Evolutionary conservation across 2,888 invertebrate genomes (phyloP), one percentile per base, ranked within the genome.

Genomic region (Melinopterus prodromus): DNA sequence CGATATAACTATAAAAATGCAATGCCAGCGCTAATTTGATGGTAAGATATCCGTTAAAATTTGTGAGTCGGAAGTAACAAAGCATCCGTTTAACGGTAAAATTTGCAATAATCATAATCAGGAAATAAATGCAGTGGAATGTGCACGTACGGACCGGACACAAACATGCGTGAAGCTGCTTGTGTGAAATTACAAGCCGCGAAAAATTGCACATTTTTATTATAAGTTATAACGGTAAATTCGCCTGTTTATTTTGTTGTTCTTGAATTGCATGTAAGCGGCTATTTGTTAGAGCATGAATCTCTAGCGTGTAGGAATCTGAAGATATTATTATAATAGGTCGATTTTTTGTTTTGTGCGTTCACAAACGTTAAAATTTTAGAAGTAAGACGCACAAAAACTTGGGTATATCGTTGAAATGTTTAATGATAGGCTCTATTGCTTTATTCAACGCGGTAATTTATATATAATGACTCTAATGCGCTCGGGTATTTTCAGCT

Each of bases 161-260:
- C 53, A 53, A 53, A 53, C 53, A 53, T 53, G 53, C 53, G 53
- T 53, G 53, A 53, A 53, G 53, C 53, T 53, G 53, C 53, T 53
- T 53, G 53, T 53, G 5, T 53, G 53, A 12, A 53, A 53, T 53
- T 53, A 53, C 53, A 53, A 53, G 12, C 53, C 53, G 53, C 53
- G 53, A 53, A 53, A 53, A 53, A 53, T 9, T 53, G 53, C 53
- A 53, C 53, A 12, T 53, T 53, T 53, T 53, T 53, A 1, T 53
- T 53, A 53, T 53, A 53, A 53, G 53, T 53, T 9, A 53, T 53
- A 53, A 53, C 53, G 53, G 53, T 53, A 12, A 53, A 53, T 53
- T 53, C 9, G 53, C 53, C 12, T 53, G 7, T 12, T 9, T 53
- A 53, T 53, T 53, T 53, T 53, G 53, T 53, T 53, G 53, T 53